These are phyloP conservation scores for Camptogramma bilineatum DNA, from an alignment of 2,888 invertebrate genomes.

Conservation along the genomic window DNA sequence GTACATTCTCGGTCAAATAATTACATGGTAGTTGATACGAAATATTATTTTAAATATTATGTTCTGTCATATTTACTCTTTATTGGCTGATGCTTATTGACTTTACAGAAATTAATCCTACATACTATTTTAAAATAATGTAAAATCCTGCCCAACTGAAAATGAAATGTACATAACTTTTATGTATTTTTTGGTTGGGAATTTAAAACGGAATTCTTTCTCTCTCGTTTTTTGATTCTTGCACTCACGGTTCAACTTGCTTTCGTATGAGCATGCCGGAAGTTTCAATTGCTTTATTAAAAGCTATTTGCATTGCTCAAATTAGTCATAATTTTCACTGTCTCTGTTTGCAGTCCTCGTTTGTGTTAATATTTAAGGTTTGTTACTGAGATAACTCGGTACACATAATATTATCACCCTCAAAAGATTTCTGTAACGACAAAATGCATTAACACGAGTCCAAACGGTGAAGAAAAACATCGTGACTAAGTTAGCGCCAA, in stretches of 20 bases:
- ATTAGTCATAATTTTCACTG: constrained; percentile 56
- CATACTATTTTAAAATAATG: too few species aligned
- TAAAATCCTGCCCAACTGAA: too few species aligned
- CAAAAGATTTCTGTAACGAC: not conserved
- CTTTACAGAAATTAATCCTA: too few species aligned
- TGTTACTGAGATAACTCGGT: constrained; percentile 3
- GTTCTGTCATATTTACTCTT: too few species aligned
- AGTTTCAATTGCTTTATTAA: constrained; percentile 70
- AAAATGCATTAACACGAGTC: too few species aligned
- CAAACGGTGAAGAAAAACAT: too few species aligned
- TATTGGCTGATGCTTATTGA: too few species aligned
- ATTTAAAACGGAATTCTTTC: not conserved
- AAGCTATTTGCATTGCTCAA: constrained; percentile 57
- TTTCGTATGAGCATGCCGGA: constrained; percentile 54
- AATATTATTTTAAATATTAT: too few species aligned
- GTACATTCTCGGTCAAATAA: not conserved
- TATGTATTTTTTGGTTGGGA: too few species aligned
- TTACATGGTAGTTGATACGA: not conserved
- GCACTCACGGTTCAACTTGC: not conserved
- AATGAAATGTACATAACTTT: too few species aligned
- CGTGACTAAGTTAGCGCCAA: too few species aligned
- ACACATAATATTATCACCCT: not conserved
- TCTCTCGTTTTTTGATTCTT: not conserved
- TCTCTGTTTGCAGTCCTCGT: constrained; percentile 51
- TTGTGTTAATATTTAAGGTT: constrained; percentile 43